A percentile compares a stretch with the other conserved stretches of the same genome.
These are phyloP conservation scores for Pharmacophagus antenor DNA, from an alignment of 2,888 invertebrate species.

Conservation along the genomic window DNA sequence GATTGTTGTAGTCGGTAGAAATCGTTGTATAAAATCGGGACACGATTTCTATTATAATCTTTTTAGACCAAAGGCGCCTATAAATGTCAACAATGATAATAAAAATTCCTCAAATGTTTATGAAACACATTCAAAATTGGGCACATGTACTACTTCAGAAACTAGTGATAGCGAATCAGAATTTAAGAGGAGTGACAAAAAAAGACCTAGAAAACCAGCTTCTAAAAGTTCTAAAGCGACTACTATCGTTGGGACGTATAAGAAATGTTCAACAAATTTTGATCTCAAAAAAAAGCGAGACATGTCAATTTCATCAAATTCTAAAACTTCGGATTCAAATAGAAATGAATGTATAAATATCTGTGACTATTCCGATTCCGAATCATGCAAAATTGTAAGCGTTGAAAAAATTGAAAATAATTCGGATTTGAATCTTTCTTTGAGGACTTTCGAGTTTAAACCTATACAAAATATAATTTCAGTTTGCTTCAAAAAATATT, in stretches of 20 bases:
- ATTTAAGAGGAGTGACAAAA: slow-evolving; percentile 37
- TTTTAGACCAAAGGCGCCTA: slow-evolving; percentile 39
- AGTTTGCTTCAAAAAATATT: slow-evolving; percentile 50
- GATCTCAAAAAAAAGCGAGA: not conserved
- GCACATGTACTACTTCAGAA: slow-evolving; percentile 34
- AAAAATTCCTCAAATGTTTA: not conserved
- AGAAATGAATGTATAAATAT: slow-evolving; percentile 53
- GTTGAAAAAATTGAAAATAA: slow-evolving; percentile 29
- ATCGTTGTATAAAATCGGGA: slow-evolving; percentile 48
- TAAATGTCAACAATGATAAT: not conserved
- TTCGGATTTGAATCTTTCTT: slow-evolving; percentile 32
- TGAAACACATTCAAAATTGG: not conserved
- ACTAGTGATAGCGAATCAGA: slow-evolving; percentile 39
- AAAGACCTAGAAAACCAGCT: slow-evolving; percentile 38
- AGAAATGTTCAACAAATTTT: slow-evolving; percentile 33
- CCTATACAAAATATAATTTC: slow-evolving; percentile 52
- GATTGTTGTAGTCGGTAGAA: slow-evolving; percentile 47
- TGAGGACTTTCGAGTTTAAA: slow-evolving; percentile 39
- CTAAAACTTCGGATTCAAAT: slow-evolving; percentile 20
- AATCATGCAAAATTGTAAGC: slow-evolving; percentile 36
- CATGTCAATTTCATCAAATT: slow-evolving; percentile 8
- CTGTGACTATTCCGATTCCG: slow-evolving; percentile 56
- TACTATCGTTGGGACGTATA: slow-evolving; percentile 37
- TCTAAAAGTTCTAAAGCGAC: slow-evolving; percentile 50
- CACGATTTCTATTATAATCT: slow-evolving; percentile 45